Percentiles rank a stretch among this genome's conserved stretches.
These are phyloP conservation scores for Mesopsocus fuscifrons DNA, from an alignment of 2,888 invertebrate species.

Conservation along the genomic window DNA sequence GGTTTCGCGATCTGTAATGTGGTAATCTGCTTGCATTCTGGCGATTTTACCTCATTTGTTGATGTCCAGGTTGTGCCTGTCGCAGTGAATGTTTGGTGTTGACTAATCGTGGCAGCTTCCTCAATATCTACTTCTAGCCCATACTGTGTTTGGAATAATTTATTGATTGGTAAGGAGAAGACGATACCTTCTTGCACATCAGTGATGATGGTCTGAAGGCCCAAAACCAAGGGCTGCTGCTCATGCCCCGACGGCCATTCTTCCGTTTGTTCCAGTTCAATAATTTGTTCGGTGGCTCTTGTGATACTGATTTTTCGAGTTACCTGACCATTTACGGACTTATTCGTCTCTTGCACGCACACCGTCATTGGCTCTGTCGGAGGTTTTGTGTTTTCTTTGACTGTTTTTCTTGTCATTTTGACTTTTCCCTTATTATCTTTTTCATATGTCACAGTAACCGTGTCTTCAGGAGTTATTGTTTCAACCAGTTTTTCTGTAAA, in stretches of 20 bases:
- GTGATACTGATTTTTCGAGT: background rate
- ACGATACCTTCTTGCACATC: background rate
- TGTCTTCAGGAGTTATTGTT: background rate
- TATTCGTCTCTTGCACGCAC: background rate
- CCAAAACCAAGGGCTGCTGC: background rate
- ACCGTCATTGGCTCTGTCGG: no score
- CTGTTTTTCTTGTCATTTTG: background rate
- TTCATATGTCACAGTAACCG: background rate
- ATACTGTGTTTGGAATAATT: no score
- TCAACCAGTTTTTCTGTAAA: background rate
- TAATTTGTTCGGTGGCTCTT: background rate
- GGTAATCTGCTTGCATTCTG: no score
- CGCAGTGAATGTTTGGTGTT: no score
- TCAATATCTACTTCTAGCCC: no score
- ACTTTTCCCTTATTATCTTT: background rate
- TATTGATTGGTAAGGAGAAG: background rate
- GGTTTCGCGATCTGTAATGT: no score
- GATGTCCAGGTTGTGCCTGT: no score
- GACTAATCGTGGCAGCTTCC: no score
- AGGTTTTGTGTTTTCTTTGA: background rate
- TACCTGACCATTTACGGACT: background rate
- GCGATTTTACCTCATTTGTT: no score
- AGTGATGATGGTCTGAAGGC: background rate
- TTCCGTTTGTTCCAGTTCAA: background rate
- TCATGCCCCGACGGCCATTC: background rate